phyloP scores from a whole-genome alignment of 1,140 invertebrate genomes.

The Micrasema longulum region DNA sequence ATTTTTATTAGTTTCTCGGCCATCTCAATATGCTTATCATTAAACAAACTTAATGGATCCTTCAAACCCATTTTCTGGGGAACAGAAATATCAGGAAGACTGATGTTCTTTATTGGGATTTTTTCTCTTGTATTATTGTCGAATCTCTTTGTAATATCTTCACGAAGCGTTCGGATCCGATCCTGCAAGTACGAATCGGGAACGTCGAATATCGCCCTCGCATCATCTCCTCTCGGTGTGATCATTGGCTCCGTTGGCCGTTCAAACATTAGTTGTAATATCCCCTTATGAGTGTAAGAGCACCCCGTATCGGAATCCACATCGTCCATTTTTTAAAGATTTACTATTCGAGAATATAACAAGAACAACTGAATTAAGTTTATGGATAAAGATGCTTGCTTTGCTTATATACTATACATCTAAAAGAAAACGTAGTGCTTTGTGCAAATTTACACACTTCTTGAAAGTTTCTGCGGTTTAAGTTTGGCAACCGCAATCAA shows the following conservation, averaged over 20 bases:
- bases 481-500: too few species aligned
- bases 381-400: too few species aligned
- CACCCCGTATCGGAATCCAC: too few species aligned
- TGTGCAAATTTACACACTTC: too few species aligned
- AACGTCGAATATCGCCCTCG: slow-evolving; percentile 71
- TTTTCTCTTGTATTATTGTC: slow-evolving; percentile 63
- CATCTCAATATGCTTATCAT: slow-evolving; percentile 76
- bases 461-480: too few species aligned
- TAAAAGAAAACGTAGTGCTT: too few species aligned
- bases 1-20: slow-evolving; percentile 78
- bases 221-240: slow-evolving; percentile 74
- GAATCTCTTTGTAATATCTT: slow-evolving; percentile 69
- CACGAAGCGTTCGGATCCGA: slow-evolving; percentile 70
- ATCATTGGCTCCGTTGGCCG: slow-evolving; percentile 81
- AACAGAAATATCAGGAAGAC: slow-evolving; percentile 75
- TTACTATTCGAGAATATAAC: too few species aligned
- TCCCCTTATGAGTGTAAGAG: not conserved
- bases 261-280: slow-evolving; percentile 73
- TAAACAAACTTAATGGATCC: slow-evolving; percentile 80
- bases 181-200: slow-evolving; percentile 71
- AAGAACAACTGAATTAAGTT: too few species aligned
- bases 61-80: slow-evolving; percentile 76
- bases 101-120: slow-evolving; percentile 74
- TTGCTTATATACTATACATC: too few species aligned
- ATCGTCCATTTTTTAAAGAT: too few species aligned